Base-by-base conservation (phyloP, 2,113 vertebrate genomes). In the Hemibagrus wyckioides region DNA sequence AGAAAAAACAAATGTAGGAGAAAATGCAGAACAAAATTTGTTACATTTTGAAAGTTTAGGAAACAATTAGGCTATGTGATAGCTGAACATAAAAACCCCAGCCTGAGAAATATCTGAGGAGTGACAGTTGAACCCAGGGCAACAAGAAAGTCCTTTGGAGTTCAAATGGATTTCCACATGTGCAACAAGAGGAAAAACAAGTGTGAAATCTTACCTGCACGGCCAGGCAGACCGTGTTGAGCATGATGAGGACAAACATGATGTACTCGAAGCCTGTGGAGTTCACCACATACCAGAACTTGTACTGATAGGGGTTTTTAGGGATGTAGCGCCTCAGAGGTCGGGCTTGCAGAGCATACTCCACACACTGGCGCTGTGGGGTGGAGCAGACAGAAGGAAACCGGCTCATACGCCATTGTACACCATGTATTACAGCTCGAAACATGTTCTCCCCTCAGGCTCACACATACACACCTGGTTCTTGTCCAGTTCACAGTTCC, bases 251-350 rank as follows among this genome's bases (percentile, higher is more conserved):
- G 90, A 99, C 97, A 93, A 99, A 99, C 98, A 99, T 99, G 97
- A 99, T 97, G 95, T 99, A 99, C 94, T 99, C 98, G 93, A 99
- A 99, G 84, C 96, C 97, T 4, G 98, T 97, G 90, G 98, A 99
- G 96, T 99, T 99, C 92, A 99, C 98, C 96, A 99, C 97, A 88
- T 99, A 99, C 98, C 98, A 99, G 95, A 99, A 99, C 94, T 99
- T 99, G 94, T 99, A 99, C 95, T 99, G 98, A 94, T 99, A 99
- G 3, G 97, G 97, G 90, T 99, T 99, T 95, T 99, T 99, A 75
- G 98, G 98, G 91, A 99, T 99, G 90, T 99, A 99, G 92, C 97
- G 96, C 87, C 97, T 96, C 92, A 99, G 93, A 4, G 98, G 98
- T 67, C 96, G 97, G 0, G 98, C 98, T 93, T 99, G 99, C 83